Conservation (phyloP, 2,888 invertebrate genomes). For the Matsumyia berberina region DNA sequence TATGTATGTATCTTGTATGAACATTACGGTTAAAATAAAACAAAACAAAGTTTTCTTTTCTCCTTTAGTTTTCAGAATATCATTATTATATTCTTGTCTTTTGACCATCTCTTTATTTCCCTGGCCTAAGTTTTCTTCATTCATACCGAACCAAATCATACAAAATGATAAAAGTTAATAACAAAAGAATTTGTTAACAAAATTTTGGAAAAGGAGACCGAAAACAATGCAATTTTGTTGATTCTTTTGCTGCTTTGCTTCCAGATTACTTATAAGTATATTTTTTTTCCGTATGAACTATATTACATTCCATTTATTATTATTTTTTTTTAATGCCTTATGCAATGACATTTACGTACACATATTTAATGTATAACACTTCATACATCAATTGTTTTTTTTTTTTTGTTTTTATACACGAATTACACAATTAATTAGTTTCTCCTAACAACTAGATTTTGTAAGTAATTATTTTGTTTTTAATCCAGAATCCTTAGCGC, state of each 20-base stretch:
- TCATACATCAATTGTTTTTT: conserved; percentile 47
- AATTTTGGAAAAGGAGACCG: conserved; percentile 53
- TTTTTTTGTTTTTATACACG: conserved; percentile 25
- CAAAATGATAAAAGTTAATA: conserved; percentile 26
- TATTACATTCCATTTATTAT: conserved; percentile 62
- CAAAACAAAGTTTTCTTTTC: conserved; percentile 56
- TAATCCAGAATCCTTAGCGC: conserved; percentile 54
- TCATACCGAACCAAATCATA: conserved; percentile 55
- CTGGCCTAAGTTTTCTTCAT: conserved; percentile 51
- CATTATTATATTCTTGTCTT: conserved; percentile 65
- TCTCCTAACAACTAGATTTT: conserved; percentile 42
- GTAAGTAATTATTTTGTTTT: conserved; percentile 29
- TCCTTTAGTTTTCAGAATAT: conserved; percentile 67
- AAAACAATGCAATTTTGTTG: conserved; percentile 45
- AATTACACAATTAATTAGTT: conserved; percentile 56
- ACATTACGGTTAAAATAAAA: conserved; percentile 38
- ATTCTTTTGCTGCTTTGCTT: conserved; percentile 51
- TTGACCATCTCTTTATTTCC: conserved; percentile 52
- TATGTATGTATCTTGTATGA: no score
- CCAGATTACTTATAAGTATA: conserved; percentile 55
- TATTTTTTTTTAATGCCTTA: conserved; percentile 32
- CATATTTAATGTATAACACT: conserved; percentile 64
- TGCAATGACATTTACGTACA: conserved; percentile 57
- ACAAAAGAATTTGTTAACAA: conserved; percentile 53
- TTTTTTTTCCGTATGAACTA: conserved; percentile 51